Percentiles rank a stretch among this genome's conserved stretches.
Evolutionary conservation across 1,140 invertebrate genomes (phyloP).

Genomic region (Solenopsis fugax): DNA sequence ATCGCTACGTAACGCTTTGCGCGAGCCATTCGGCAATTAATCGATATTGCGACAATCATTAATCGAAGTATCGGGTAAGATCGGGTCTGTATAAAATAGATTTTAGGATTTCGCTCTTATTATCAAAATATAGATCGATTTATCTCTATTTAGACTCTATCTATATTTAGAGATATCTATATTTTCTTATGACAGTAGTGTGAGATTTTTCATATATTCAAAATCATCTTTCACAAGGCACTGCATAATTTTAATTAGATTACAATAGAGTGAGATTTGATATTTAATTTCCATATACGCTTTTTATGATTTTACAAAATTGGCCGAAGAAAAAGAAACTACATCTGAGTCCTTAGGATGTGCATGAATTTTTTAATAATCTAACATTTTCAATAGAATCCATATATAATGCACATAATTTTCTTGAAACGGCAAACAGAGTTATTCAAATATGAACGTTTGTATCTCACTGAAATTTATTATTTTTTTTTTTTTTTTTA

Average conservation of each 20-base stretch:
- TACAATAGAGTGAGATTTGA: conserved; percentile 41
- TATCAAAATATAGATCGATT: conserved; percentile 12
- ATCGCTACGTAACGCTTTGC: conserved; percentile 37
- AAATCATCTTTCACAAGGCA: conserved; percentile 53
- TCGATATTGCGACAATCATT: conserved; percentile 61
- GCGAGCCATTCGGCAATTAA: conserved; percentile 34
- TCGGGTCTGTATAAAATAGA: conserved; percentile 71
- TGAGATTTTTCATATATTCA: not conserved
- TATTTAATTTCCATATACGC: conserved; percentile 1
- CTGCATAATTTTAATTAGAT: conserved; percentile 31
- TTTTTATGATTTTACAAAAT: not conserved
- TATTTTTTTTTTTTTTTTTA: conserved; percentile 8
- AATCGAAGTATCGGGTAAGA: conserved; percentile 69
- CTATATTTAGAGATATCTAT: not conserved
- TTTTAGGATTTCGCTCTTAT: conserved; percentile 35
- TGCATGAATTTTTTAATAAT: conserved; percentile 42
- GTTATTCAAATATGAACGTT: conserved; percentile 10
- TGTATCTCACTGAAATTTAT: not conserved
- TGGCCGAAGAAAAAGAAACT: not conserved
- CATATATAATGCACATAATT: not conserved
- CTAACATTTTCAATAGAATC: not conserved
- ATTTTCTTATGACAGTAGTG: conserved; percentile 27
- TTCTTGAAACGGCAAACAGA: not conserved
- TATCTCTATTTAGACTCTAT: not conserved
- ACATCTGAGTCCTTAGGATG: conserved; percentile 28